These are phyloP conservation scores for Cyprinus carpio DNA, from an alignment of 2,113 vertebrate species.

Conservation along the genomic window DNA sequence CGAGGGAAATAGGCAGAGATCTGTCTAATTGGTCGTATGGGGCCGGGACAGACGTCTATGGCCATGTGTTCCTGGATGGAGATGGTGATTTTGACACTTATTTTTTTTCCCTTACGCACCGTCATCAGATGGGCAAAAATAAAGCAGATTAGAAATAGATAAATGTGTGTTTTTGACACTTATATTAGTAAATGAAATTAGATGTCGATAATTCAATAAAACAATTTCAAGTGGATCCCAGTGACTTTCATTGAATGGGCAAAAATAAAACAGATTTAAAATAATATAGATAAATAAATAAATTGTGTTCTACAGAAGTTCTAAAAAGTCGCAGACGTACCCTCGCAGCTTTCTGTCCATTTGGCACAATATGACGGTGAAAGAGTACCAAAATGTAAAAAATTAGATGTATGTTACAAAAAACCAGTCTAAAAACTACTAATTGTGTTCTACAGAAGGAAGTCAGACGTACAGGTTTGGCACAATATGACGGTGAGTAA, in stretches of 20 bases:
- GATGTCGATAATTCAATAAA: neutral
- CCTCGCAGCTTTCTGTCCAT: no score
- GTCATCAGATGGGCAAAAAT: constrained; percentile 78
- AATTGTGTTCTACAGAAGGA: neutral
- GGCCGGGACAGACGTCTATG: constrained; percentile 77
- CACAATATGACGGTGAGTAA: neutral
- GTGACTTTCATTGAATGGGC: neutral
- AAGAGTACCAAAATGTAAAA: no score
- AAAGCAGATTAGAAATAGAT: constrained; percentile 25
- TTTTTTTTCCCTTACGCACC: constrained; percentile 72
- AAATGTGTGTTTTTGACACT: neutral
- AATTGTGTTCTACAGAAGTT: no score
- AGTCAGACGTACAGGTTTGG: neutral
- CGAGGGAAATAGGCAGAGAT: constrained; percentile 79
- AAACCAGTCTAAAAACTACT: no score
- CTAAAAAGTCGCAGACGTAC: no score
- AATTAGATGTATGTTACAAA: no score
- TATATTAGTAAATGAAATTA: no score
- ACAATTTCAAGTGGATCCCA: neutral
- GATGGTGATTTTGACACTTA: constrained; percentile 75
- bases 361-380: neutral
- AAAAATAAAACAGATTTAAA: neutral
- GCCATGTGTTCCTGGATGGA: constrained; percentile 82
- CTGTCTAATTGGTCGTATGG: constrained; percentile 75
- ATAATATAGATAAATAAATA: no score